These are phyloP conservation scores for Dendroctonus valens DNA, from an alignment of 1,140 invertebrate genomes.

Conservation along the genomic window DNA sequence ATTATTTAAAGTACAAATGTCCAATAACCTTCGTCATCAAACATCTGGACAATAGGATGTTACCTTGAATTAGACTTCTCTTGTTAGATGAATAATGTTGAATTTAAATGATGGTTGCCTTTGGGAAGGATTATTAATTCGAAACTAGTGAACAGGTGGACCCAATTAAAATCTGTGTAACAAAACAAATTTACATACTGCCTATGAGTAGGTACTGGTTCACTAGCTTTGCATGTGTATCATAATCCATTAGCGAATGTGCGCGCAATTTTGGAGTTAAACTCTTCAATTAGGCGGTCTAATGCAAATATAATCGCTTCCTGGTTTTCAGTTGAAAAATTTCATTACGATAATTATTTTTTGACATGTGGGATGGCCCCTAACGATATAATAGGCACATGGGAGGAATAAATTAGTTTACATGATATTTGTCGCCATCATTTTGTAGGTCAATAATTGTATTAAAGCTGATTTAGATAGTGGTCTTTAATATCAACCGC, in stretches of 20 bases:
- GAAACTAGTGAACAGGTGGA: too few relatives aligned
- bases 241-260: neutral
- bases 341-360: neutral
- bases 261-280: neutral
- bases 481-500: neutral
- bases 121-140: too few relatives aligned
- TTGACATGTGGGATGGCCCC: neutral
- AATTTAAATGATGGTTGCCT: too few relatives aligned
- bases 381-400: neutral
- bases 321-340: neutral
- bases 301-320: conserved; percentile 3
- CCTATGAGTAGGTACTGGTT: too few relatives aligned
- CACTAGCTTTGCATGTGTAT: too few relatives aligned
- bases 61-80: too few relatives aligned
- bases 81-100: too few relatives aligned
- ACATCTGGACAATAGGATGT: too few relatives aligned
- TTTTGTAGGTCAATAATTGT: neutral
- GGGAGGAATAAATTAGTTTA: neutral
- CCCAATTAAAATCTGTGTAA: too few relatives aligned
- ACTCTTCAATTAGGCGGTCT: neutral
- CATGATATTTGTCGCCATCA: neutral
- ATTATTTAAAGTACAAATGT: too few relatives aligned
- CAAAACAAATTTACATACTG: too few relatives aligned
- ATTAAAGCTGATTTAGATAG: neutral
- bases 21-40: too few relatives aligned